phyloP scores from a whole-genome alignment of 2,113 vertebrate genomes.

The Chamaetylas fuelleborni region DNA sequence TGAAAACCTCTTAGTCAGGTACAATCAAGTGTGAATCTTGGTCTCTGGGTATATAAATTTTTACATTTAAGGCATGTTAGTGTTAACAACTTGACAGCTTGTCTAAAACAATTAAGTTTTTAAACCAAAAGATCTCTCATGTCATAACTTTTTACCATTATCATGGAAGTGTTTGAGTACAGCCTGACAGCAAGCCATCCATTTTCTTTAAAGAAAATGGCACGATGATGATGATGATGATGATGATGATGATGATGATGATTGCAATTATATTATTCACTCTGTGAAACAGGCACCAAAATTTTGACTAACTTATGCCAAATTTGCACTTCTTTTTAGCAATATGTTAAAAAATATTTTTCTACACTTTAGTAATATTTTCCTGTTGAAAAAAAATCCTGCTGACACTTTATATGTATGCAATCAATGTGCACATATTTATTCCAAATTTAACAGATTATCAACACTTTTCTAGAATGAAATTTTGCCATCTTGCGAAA shows the following conservation, averaged over 20 bases:
- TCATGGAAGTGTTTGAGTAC: not conserved
- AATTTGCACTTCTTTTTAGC: not conserved
- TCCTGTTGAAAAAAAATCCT: not conserved
- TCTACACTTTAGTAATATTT: not conserved
- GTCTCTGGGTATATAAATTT: constrained; percentile 20
- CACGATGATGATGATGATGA: not conserved
- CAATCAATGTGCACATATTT: not conserved
- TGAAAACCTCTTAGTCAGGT: constrained; percentile 37
- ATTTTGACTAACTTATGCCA: not conserved
- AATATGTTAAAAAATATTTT: not conserved
- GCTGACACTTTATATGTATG: not conserved
- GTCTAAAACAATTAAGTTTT: constrained; percentile 61
- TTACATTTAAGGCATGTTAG: constrained; percentile 51
- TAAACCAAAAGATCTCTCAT: constrained; percentile 14
- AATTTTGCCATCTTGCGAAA: not conserved
- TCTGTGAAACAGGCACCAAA: not conserved
- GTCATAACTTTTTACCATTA: constrained; percentile 46
- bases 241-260: not conserved
- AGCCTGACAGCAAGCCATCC: constrained; percentile 10
- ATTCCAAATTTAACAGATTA: not conserved
- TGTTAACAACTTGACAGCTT: constrained; percentile 67
- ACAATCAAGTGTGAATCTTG: constrained; percentile 50
- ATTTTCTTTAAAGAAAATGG: not conserved
- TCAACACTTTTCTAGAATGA: not conserved
- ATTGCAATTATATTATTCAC: not conserved